These are phyloP conservation scores for Rhinichthys klamathensis DNA, from an alignment of 2,113 vertebrate genomes.

Conservation along the genomic window DNA sequence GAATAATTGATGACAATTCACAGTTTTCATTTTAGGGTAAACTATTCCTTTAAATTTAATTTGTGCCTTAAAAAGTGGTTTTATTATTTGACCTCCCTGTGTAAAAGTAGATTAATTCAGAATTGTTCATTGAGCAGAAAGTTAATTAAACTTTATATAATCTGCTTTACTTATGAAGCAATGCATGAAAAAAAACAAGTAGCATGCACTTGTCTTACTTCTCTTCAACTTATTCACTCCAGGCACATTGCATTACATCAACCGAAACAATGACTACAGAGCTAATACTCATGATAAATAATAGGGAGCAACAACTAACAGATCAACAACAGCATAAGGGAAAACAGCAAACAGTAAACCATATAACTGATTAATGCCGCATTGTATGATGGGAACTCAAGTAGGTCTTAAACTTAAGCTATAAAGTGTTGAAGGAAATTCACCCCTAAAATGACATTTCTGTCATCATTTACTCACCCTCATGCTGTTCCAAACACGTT, in stretches of 20 bases:
- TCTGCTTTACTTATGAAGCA: neutral
- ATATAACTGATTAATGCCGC: neutral
- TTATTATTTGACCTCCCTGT: neutral
- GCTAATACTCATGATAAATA: neutral
- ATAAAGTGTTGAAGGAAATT: neutral
- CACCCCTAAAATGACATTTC: neutral
- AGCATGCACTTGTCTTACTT: neutral
- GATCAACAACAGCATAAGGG: neutral
- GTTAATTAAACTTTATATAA: neutral
- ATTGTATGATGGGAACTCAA: neutral
- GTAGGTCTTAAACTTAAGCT: neutral
- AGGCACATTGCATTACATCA: neutral
- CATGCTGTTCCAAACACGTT: neutral
- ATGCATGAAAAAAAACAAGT: neutral
- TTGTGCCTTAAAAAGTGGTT: neutral
- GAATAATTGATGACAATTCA: no score
- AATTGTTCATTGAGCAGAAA: neutral
- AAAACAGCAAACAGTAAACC: neutral
- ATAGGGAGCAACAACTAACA: neutral
- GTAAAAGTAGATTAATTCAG: neutral
- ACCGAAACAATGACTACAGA: neutral
- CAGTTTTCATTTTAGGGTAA: no score
- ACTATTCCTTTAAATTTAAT: neutral
- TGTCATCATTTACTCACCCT: constrained; percentile 3
- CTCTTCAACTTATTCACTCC: neutral